Evolutionary conservation across 1,140 invertebrate genomes (phyloP), one percentile per base, ranked within the genome.

Genomic region (Rhyzopertha dominica): DNA sequence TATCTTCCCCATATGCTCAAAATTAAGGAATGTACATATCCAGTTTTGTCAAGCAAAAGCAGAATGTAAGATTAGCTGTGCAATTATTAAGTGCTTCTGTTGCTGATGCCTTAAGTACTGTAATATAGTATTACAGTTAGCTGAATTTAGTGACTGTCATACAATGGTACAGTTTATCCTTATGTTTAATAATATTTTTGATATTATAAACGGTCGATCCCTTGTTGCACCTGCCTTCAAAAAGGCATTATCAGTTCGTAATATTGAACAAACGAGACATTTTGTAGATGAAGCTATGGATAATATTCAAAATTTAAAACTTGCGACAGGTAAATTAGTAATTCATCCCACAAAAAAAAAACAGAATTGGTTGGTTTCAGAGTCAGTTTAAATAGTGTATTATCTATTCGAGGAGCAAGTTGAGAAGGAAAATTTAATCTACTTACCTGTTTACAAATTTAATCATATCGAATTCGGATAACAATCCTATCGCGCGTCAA

Each of bases 21-120:
- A 61, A 54, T 29, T 65, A 19, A 47, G 46, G 42, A 43, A 13
- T 18, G 43, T 37, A 8, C 63, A 68, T 44, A 45, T 68, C 7
- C 32, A 65, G 22, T 66, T n/a, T 43, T 24, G 18, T 45, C 8
- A 62, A 52, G 47, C 53, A 68, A 46, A 65, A 60, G 47, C 64
- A 64, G 61, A 63, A 66, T 39, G 62, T 66, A 7, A 41, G 45
- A 2, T 42, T 66, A 18, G 63, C 61, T 4, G 52, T 57, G 7
- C 65, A 60, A 47, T 20, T 53, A 4, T 51, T 64, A 28, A 62
- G 58, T 25, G 31, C 49, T n/a, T 51, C 41, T 24, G 50, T 59
- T 17, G 54, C 56, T 18, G 50, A 59, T 47, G 42, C 59, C 13
- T 41, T 62, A 18, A 44, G 23, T 52, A 47, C 48, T 62, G 59